Evolutionary conservation across 1,140 invertebrate genomes (phyloP), one percentile per base, ranked within the genome.

Genomic region (Drosophila cardini): DNA sequence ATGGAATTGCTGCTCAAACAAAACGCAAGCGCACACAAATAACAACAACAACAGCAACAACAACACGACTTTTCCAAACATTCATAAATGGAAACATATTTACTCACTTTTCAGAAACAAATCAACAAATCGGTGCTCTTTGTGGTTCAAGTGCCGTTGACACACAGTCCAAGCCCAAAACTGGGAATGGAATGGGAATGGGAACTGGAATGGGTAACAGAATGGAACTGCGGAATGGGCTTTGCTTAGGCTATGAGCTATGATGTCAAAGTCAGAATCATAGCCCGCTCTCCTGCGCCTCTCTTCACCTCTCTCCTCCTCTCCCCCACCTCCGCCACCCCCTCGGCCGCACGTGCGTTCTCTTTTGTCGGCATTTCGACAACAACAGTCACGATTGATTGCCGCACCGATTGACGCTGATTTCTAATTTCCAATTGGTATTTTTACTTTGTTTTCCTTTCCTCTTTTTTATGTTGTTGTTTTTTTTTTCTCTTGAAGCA

Each of bases 31-130:
- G 16, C 43, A 45, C 43, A 38, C 2, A 48, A 40, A n/a, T 8
- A 15, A 11, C 5, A 7, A 7, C n/a, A 42, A 40, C 48, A 73
- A 46, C 63, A 76, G 53, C 73, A 63, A 80, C 42, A 50, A 71
- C 86, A 77, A 32, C 46, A 13, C 32, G 26, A 52, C 30, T 77
- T 85, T 76, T 71, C 78, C 79, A 90, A 90, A 90, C 87, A 90
- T 87, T 84, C 81, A 90, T 78, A 90, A 90, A 90, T 90, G 87
- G 83, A 87, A 90, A 90, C 77, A 84, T 87, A 90, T 90, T 90
- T 90, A 90, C 87, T 90, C 76, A 90, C 87, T 90, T 90, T 78
- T 90, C 80, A 86, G 78, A 48, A 86, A 83, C 82, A 90, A 87
- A 90, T 90, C 83, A 90, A 90, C 89, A 90, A 90, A 90, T 90